phyloP scores from a whole-genome alignment of 35 echinoderm and acorn worm species.

The Ptychodera flava region DNA sequence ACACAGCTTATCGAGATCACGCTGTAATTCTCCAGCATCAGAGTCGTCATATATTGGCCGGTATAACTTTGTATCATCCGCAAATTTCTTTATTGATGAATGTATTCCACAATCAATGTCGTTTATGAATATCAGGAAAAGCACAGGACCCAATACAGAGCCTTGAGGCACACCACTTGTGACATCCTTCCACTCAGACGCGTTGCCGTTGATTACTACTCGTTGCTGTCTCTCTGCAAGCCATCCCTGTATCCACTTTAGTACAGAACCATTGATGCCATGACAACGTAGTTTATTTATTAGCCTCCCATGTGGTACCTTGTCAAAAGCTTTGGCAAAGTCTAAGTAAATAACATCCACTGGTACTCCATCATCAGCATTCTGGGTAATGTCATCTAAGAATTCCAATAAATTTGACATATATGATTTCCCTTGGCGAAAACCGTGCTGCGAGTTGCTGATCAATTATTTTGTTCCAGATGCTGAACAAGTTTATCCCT shows the following conservation, averaged over 20 bases:
- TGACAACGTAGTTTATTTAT: not conserved
- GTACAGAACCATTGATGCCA: slow-evolving; percentile 8
- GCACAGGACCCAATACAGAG: slow-evolving; percentile 8
- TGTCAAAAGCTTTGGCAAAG: not conserved
- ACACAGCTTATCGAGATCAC: slow-evolving; percentile 28
- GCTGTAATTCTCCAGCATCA: slow-evolving; percentile 7
- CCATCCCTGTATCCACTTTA: slow-evolving; percentile 24
- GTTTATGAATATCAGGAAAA: slow-evolving; percentile 11
- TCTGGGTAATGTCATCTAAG: no score
- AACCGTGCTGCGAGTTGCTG: slow-evolving; percentile 6
- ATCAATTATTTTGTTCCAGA: slow-evolving; percentile 21
- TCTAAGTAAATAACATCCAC: slow-evolving; percentile 8
- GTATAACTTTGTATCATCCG: slow-evolving; percentile 38
- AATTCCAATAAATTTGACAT: slow-evolving; percentile 10
- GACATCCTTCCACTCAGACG: slow-evolving; percentile 11
- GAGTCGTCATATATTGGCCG: not conserved
- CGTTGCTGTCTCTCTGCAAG: slow-evolving; percentile 1
- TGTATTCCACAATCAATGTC: not conserved
- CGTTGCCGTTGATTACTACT: slow-evolving; percentile 14
- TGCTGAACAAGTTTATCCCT: slow-evolving; percentile 1
- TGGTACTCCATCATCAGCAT: not conserved
- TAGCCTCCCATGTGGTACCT: not conserved
- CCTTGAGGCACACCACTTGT: slow-evolving; percentile 19
- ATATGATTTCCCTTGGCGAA: not conserved
- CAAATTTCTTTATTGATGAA: slow-evolving; percentile 22